Percentiles rank a stretch among this genome's conserved stretches.
phyloP scores from a whole-genome alignment of 2,113 vertebrate species.

The Lepus americanus region DNA sequence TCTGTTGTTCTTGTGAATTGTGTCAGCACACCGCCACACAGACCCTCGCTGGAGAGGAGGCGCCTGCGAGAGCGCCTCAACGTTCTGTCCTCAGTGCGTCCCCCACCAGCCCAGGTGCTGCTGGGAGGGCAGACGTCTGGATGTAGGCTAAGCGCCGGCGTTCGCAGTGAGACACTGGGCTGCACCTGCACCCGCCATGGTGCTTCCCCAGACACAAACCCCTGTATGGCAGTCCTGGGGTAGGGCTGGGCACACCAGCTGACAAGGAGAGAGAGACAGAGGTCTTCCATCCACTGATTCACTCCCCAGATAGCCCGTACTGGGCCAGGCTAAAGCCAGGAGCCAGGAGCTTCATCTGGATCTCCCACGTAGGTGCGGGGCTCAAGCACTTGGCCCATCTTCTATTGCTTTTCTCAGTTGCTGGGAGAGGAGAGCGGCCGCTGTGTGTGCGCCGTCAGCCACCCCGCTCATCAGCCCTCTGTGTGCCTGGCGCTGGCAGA shows the following conservation, averaged over 20 bases:
- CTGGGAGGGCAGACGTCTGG: background rate
- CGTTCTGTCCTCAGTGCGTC: background rate
- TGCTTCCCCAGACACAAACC: too few relatives aligned
- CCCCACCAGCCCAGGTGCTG: conserved; percentile 20
- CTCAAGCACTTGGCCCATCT: too few relatives aligned
- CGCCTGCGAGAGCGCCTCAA: conserved; percentile 19
- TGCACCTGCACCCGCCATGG: background rate
- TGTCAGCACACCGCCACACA: conserved; percentile 8
- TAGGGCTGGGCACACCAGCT: background rate
- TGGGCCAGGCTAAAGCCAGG: too few relatives aligned
- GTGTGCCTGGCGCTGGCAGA: background rate
- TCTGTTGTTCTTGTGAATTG: background rate
- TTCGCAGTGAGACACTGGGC: background rate
- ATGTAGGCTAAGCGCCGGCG: background rate
- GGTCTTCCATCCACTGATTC: too few relatives aligned
- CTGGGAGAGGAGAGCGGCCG: background rate
- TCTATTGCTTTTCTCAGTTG: background rate
- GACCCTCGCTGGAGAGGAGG: background rate
- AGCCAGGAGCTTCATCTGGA: too few relatives aligned
- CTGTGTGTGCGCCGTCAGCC: background rate
- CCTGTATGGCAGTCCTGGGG: too few relatives aligned
- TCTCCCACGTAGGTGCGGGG: too few relatives aligned
- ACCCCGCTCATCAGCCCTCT: background rate
- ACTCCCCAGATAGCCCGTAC: too few relatives aligned
- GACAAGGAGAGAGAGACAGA: background rate